Conservation (phyloP, 1,140 invertebrate species). For the Drosophila biarmipes region DNA sequence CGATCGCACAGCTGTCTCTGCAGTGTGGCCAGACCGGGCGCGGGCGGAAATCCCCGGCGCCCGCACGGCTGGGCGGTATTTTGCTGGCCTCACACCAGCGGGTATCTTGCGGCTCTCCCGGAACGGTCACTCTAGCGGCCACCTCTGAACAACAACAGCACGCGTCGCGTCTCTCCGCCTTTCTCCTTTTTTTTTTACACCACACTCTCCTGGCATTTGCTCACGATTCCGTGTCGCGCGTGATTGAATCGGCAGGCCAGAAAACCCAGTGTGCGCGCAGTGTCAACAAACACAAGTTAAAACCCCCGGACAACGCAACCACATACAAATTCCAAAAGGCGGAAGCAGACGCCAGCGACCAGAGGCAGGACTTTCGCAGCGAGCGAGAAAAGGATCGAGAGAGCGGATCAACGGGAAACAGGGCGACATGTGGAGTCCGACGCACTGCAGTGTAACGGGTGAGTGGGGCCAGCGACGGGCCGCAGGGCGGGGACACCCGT, state of each 20-base stretch:
- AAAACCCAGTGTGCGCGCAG: constrained; percentile 5
- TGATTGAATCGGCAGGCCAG: constrained; percentile 16
- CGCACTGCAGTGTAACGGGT: constrained; percentile 78
- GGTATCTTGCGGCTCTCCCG: neutral
- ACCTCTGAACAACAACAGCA: constrained; percentile 11
- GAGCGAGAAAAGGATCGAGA: constrained; percentile 3
- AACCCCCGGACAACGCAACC: neutral
- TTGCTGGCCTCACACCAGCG: neutral
- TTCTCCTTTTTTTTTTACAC: constrained; percentile 48
- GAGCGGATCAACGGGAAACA: constrained; percentile 23
- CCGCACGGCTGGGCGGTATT: neutral
- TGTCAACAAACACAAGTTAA: neutral
- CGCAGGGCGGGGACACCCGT: constrained; percentile 27
- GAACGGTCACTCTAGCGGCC: constrained; percentile 9
- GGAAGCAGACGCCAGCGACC: neutral
- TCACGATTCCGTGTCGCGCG: constrained; percentile 22
- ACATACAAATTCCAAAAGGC: neutral
- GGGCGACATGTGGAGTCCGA: constrained; percentile 74
- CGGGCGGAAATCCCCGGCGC: neutral
- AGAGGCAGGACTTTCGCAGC: constrained; percentile 20
- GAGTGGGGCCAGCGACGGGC: constrained; percentile 33
- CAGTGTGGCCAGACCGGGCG: neutral
- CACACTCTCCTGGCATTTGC: constrained; percentile 13
- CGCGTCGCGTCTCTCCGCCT: constrained; percentile 26
- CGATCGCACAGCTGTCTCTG: neutral